Evolutionary conservation across 2,113 vertebrate species (phyloP), one percentile per base, ranked within the genome.

Genomic region (Coreoperca whiteheadi): DNA sequence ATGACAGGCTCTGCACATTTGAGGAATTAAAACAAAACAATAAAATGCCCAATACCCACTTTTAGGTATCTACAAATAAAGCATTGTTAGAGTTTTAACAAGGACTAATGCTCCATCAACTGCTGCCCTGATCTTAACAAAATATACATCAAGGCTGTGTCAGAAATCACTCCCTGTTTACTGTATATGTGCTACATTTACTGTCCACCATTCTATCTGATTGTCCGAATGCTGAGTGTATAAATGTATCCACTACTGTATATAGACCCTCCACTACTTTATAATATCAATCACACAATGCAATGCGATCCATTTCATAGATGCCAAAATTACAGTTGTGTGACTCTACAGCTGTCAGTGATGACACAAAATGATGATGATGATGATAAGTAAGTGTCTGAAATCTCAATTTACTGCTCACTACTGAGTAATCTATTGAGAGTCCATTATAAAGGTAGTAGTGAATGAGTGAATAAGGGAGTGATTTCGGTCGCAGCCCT

Each of bases 41-140:
- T 32, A 51, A 25, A 34, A 21, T 78, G 46, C 16, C 43, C 18
- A 50, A 23, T 50, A 37, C 6, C 14, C 16, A 5, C 53, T 73
- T 56, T 50, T 48, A 20, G 21, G 20, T n/a, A 30, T 63, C 28
- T 56, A 16, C 5, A 48, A 48, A 59, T 20, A 18, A 18, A 18
- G 14, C 14, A 25, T 14, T 20, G 7, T 7, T 11, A 57, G 15
- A 93, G 94, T 53, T 84, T 93, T 60, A 88, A 81, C 32, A 95
- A 92, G 77, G 89, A 89, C 0, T 88, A 89, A 0, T 87, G 90
- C 43, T 88, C 69, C 82, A 90, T 93, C 77, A 91, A 0, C 77
- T 77, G 48, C 43, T 95, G 88, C 76, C 84, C 85, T 0, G 87
- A 92, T 65, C 3, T 92, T 70, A 89, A 93, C 56, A 94, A 92